Base-by-base conservation (phyloP, 2,797 vertebrate species). In the Sebastes iracundus region DNA sequence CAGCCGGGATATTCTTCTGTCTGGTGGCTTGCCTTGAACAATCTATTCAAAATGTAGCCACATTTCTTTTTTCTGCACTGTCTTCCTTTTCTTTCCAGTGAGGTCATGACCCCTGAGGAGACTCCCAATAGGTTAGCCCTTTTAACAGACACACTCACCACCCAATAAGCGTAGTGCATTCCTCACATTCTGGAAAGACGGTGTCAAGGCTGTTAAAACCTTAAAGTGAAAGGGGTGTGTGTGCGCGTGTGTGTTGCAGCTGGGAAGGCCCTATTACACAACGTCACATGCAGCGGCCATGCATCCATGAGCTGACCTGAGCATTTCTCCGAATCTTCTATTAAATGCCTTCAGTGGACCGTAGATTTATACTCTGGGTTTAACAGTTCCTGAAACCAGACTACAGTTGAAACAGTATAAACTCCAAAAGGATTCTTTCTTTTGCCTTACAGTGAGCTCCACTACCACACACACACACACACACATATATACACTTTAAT, bases 171-270 rank as follows among this genome's bases (percentile, higher is more conserved):
- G 53, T 10, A 8, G 59, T 60, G 75, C 90, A 94, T 93, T 93
- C 89, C 65, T 88, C 72, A 83, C 85, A 91, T 94, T 91, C 90
- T 95, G 88, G 83, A 92, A 93, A 86, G 77, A 85, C 77, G 76
- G 71, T 88, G 89, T 90, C 85, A 92, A 86, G 60, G 85, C 75
- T 80, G 68, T 91, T 92, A 92, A 94, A 94, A 78, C 62, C 42
- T 85, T 88, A 69, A 89, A 83, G 80, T 66, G 60, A 83, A 75
- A 84, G 32, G 63, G 59, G 56, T 59, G 22, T 72, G 65, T 65
- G 61, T 55, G 35, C 42, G 28, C 75, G 69, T 11, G 35, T 78
- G 72, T 62, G 58, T 75, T 83, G 77, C 80, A 87, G 64, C 71
- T 70, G 81, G 62, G 60, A 66, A 87, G 74, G 42, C 65, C 76